A percentile compares a stretch with the other conserved stretches of the same genome.
phyloP scores from a whole-genome alignment of 1,140 invertebrate genomes.

The Atta colombica region DNA sequence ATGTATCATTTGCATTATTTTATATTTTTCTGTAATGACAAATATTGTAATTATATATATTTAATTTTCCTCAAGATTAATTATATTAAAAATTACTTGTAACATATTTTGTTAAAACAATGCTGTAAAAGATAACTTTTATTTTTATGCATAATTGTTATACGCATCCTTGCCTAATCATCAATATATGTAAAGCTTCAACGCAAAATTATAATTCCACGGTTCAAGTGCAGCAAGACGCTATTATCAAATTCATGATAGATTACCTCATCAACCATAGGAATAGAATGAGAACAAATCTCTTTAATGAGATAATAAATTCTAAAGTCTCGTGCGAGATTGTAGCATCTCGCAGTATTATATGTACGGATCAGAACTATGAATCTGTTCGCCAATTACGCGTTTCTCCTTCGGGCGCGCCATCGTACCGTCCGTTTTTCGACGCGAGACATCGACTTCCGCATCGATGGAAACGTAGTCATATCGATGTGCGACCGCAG shows the following conservation, averaged over 20 bases:
- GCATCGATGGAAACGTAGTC: slow-evolving; percentile 78
- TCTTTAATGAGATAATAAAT: slow-evolving; percentile 25
- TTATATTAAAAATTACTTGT: not conserved
- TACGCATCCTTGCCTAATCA: not conserved
- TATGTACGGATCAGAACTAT: not conserved
- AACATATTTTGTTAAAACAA: not conserved
- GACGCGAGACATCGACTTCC: slow-evolving; percentile 73
- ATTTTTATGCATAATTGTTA: not conserved
- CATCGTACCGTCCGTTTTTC: slow-evolving; percentile 44
- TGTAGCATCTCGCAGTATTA: not conserved
- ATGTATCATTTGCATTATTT: not conserved
- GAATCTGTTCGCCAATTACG: slow-evolving; percentile 58
- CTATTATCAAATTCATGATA: not conserved
- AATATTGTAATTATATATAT: not conserved
- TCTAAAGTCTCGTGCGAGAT: not conserved
- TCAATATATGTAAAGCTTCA: not conserved
- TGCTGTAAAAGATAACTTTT: not conserved
- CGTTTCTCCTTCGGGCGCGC: slow-evolving; percentile 49
- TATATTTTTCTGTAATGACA: too few relatives aligned
- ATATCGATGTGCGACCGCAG: slow-evolving; percentile 73
- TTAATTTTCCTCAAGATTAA: not conserved
- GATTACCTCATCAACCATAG: not conserved
- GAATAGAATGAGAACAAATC: slow-evolving; percentile 19
- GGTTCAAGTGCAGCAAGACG: not conserved
- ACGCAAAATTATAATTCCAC: not conserved